Conservation (phyloP, 2,888 invertebrate species). For the Himalopsyche kuldschensis region DNA sequence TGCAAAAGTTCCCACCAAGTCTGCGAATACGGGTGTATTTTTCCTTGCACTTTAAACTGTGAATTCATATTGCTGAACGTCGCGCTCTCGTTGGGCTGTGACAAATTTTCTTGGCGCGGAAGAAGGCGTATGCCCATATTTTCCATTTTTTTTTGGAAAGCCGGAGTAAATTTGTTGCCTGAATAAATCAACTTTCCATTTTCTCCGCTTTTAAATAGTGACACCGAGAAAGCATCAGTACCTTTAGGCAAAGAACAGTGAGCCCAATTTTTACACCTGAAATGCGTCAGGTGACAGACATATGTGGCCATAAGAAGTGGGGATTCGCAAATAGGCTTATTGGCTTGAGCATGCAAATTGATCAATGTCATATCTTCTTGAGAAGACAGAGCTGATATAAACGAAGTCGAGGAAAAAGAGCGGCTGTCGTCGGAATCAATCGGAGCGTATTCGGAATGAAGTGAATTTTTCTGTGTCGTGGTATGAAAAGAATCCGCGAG, state of each 20-base stretch:
- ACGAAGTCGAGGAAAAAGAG: conserved; percentile 81
- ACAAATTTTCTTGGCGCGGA: conserved; percentile 55
- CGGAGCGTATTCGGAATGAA: conserved; percentile 43
- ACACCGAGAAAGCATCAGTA: conserved; percentile 76
- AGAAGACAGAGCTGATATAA: conserved; percentile 88
- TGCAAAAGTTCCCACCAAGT: conserved; percentile 60
- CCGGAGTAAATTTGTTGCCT: conserved; percentile 59
- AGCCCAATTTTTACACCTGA: conserved; percentile 76
- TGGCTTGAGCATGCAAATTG: conserved; percentile 92
- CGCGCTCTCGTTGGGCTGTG: conserved; percentile 24
- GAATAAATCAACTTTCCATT: conserved; percentile 77
- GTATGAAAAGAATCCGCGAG: conserved; percentile 27
- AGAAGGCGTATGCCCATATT: conserved; percentile 52
- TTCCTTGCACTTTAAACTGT: conserved; percentile 56
- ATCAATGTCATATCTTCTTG: conserved; percentile 91
- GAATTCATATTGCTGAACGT: conserved; percentile 46
- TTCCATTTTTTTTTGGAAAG: conserved; percentile 51
- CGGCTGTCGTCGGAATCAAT: conserved; percentile 61
- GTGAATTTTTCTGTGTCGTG: conserved; percentile 25
- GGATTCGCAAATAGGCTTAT: conserved; percentile 88
- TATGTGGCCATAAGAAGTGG: conserved; percentile 94
- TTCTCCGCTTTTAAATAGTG: conserved; percentile 76
- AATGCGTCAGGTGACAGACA: conserved; percentile 87
- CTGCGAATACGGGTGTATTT: conserved; percentile 56
- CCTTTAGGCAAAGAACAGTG: conserved; percentile 70